Conservation (phyloP, 2,888 invertebrate species). For the Protophormia terraenovae region DNA sequence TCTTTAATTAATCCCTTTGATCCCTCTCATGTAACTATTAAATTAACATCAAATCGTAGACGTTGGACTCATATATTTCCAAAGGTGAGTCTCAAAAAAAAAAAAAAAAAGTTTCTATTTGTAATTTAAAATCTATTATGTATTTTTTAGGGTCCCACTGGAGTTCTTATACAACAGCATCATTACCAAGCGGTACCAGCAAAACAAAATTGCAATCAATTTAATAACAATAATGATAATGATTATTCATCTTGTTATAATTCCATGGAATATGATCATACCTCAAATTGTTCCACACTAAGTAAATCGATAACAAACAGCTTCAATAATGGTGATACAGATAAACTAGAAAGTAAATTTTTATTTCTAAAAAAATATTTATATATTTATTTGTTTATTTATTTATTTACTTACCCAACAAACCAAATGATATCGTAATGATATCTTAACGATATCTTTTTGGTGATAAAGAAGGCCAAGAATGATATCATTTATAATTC, state of each 20-base stretch:
- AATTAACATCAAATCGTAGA: slow-evolving; percentile 95
- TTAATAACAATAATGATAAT: slow-evolving; percentile 73
- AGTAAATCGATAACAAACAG: slow-evolving; percentile 72
- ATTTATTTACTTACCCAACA: no score
- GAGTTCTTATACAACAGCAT: slow-evolving; percentile 95
- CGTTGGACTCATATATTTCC: slow-evolving; percentile 99
- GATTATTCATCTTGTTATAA: slow-evolving; percentile 74
- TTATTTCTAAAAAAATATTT: no score
- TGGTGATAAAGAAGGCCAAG: no score
- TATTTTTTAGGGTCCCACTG: slow-evolving; percentile 87
- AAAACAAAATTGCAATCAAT: slow-evolving; percentile 71
- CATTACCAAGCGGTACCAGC: slow-evolving; percentile 92
- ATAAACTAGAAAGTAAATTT: slow-evolving; percentile 75
- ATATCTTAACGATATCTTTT: no score
- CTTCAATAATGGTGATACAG: slow-evolving; percentile 72
- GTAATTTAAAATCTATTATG: no score
- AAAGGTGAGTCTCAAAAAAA: slow-evolving; percentile 83
- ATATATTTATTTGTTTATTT: no score
- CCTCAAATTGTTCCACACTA: slow-evolving; percentile 77
- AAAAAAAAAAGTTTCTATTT: no score
- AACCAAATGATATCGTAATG: no score
- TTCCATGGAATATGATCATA: slow-evolving; percentile 77
- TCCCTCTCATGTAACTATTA: slow-evolving; percentile 97
- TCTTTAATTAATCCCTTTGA: slow-evolving; percentile 99
- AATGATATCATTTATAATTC: no score